Evolutionary conservation across 2,797 vertebrate species (phyloP), one percentile per base, ranked within the genome.

Genomic region (Fistularia tabacaria): DNA sequence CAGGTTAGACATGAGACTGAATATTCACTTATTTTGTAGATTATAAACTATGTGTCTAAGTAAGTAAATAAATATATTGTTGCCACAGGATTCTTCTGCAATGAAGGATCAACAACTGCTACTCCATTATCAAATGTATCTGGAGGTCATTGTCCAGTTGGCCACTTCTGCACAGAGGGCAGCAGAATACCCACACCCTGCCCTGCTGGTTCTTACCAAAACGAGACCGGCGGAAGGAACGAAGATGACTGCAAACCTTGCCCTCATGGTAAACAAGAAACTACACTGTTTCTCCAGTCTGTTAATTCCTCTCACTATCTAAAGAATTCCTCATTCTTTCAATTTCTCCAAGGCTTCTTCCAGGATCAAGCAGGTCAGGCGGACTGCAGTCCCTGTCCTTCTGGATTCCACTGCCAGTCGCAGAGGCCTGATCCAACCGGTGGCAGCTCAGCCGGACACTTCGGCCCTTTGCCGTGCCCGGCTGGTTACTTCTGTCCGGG

Each of bases 401-500:
- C 85, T 14, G 91, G 91, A 48, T 90, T 86, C 56, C 81, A 89
- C 67, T 93, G 92, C 59, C 83, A 63, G 49, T 44, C 68, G 11
- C 48, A 42, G 4, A 64, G 48, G 63, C 47, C 53, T 15, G 69
- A 59, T 50, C 45, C 74, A 36, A 69, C 71, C 12, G 77, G 66
- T n/a, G 83, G 76, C 51, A 76, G 66, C 57, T 66, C 70, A 36
- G 53, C 51, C 3, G 86, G 80, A 38, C 59, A 81, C 37, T 69
- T 73, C 45, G 64, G 25, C 59, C 91, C 90, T 55, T 57, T 86
- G 47, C 87, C 80, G 48, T 93, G 91, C 71, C 90, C 90, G 15
- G 65, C 85, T 52, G 94, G 95, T 47, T 90, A 92, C 74, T 90
- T 91, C 56, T 99, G 95, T 76, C 92, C 93, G 55, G 79, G 69